These are phyloP conservation scores for Therioaphis trifolii DNA, from an alignment of 2,888 invertebrate species.

Conservation along the genomic window DNA sequence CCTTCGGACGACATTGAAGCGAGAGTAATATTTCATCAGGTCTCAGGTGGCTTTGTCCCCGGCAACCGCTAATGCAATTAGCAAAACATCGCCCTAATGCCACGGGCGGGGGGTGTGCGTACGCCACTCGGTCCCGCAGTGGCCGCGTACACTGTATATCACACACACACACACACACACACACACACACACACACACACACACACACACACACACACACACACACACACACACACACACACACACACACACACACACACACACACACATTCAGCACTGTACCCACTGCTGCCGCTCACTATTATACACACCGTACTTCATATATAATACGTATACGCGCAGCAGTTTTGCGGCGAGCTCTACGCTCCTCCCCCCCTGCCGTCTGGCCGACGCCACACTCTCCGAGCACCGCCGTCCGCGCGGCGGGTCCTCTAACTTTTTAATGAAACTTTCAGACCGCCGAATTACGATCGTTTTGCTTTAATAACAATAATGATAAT, in stretches of 20 bases:
- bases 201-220: neutral
- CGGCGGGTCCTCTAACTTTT: slow-evolving; percentile 46
- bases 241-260: no score
- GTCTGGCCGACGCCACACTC: no score
- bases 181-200: neutral
- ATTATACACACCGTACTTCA: neutral
- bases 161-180: no score
- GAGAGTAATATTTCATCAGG: slow-evolving; percentile 62
- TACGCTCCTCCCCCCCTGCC: neutral
- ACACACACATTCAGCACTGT: neutral
- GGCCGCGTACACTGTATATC: neutral
- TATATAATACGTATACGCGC: neutral
- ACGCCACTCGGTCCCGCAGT: neutral
- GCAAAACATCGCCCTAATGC: slow-evolving; percentile 61
- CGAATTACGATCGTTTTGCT: slow-evolving; percentile 62
- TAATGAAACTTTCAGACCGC: slow-evolving; percentile 58
- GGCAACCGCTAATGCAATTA: slow-evolving; percentile 62
- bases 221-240: neutral
- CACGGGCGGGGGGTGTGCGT: neutral
- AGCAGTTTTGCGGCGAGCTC: neutral
- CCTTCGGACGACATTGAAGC: slow-evolving; percentile 61
- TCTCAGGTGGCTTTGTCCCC: slow-evolving; percentile 62
- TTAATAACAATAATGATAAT: no score
- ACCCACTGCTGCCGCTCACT: no score
- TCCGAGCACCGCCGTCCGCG: neutral